Base-by-base conservation (phyloP, 2,888 invertebrate genomes). In the Pherbina coryleti region DNA sequence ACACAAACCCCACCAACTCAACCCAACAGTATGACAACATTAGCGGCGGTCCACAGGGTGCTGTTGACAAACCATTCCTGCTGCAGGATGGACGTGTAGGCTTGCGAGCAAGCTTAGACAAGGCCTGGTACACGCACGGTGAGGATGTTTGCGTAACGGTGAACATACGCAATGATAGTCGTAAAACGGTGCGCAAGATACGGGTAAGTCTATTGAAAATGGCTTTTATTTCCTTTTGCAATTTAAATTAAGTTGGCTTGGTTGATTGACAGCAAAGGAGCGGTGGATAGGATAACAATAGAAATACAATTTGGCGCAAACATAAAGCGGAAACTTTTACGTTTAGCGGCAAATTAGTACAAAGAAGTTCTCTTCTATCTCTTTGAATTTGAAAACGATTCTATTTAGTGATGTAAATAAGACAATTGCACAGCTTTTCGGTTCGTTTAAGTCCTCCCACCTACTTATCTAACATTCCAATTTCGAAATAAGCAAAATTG, bases 11-110 rank as follows among this genome's bases (percentile, higher is more conserved):
- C 14, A 62, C 3, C 22, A 62, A 17, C 9, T 55, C n/a, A n/a
- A n/a, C n/a, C n/a, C n/a, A 31, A 62, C 34, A 82, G 81, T 82
- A 81, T 60, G 87, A 87, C 70, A 85, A 83, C 62, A 82, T 84
- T 14, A 82, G 84, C 11, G 91, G 92, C 2, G 92, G 94, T 22
- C 95, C 96, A 2, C 92, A 93, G 78, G 95, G 93, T 0, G 90
- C 92, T 0, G 93, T 94, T 9, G 95, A 95, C 84, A 96, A 96
- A 85, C 95, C 95, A n/a, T 96, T 96, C 86, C 91, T 97, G 51
- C 91, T 97, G 73, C 96, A 95, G 84, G 96, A 96, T 83, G 97
- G 97, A 71, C 92, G 94, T 81, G 94, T 97, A 80, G 92, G 93
- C 82, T 89, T 97, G 70, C 94, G 95, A 85, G 96, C 96, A 2